Evolutionary conservation across 2,888 invertebrate genomes (phyloP).

Genomic region (Scaptomyza reducta): DNA sequence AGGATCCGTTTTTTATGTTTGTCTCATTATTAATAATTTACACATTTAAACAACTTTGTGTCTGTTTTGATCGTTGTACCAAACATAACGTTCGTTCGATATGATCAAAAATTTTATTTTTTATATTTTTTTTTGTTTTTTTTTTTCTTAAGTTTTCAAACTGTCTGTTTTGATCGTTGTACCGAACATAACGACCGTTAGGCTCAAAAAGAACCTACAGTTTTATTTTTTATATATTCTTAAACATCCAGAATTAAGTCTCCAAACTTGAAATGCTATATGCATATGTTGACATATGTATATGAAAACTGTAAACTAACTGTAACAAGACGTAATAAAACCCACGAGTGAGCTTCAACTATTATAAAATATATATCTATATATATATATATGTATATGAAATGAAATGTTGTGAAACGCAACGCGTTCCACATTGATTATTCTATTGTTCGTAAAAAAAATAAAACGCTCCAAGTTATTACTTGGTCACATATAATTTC

Average conservation of each 20-base stretch:
- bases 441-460: neutral
- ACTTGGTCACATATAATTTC: neutral
- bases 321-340: neutral
- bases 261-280: neutral
- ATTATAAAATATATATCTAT: neutral
- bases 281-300: neutral
- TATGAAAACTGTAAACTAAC: neutral
- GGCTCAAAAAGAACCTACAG: neutral
- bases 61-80: neutral
- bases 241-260: neutral
- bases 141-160: neutral
- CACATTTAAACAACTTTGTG: neutral
- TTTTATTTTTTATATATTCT: neutral
- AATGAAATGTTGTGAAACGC: too few relatives aligned
- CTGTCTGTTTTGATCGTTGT: neutral
- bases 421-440: neutral
- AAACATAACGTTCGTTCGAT: neutral
- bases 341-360: neutral
- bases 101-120: too few relatives aligned
- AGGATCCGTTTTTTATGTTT: neutral
- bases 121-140: too few relatives aligned
- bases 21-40: neutral
- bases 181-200: neutral
- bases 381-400: too few relatives aligned
- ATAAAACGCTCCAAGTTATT: neutral